Conservation (phyloP, 2,888 invertebrate species). For the Nemotelus nigrinus region DNA sequence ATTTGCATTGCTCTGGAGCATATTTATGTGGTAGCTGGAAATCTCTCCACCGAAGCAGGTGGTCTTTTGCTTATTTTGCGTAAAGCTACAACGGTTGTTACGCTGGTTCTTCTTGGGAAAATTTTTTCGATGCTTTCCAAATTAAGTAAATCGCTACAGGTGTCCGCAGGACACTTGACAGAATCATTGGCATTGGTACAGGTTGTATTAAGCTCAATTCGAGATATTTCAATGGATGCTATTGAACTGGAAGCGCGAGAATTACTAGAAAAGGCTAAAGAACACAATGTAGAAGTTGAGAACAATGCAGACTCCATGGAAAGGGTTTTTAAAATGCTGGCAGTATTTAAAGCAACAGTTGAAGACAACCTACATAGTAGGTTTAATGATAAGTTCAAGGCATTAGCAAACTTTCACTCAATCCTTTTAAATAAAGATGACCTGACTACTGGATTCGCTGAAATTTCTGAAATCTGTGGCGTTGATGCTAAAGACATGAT, state of each 20-base stretch:
- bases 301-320: no score
- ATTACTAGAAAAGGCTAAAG: no score
- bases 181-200: not conserved
- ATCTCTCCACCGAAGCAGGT: not conserved
- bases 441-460: not conserved
- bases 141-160: not conserved
- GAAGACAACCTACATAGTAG: no score
- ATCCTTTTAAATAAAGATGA: not conserved
- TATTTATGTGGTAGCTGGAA: not conserved
- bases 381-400: not conserved
- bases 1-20: slow-evolving; percentile 1
- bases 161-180: not conserved
- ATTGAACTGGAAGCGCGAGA: no score
- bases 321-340: no score
- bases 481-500: not conserved
- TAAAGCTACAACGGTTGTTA: not conserved
- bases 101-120: not conserved
- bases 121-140: not conserved
- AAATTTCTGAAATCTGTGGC: not conserved
- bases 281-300: no score
- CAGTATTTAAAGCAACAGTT: no score
- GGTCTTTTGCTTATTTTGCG: not conserved
- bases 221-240: no score
- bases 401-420: not conserved
- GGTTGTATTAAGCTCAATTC: no score